Conservation (phyloP, 2,797 vertebrate genomes). For the Pygocentrus nattereri region DNA sequence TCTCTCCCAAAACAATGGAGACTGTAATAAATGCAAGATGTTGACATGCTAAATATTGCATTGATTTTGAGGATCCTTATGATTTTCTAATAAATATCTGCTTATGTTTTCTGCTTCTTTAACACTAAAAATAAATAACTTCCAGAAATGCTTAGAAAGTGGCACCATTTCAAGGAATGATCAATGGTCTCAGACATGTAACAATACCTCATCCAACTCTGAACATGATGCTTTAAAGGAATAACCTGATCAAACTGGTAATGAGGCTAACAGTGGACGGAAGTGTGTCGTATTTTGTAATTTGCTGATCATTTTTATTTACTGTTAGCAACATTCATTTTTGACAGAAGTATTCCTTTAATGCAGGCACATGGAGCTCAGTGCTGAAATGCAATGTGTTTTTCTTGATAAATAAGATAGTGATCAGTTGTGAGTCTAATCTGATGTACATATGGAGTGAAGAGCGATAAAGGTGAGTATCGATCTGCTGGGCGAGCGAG, state of each 20-base stretch:
- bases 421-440: slow-evolving; percentile 47
- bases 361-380: neutral
- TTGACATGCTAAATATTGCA: too few relatives aligned
- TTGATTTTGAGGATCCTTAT: too few relatives aligned
- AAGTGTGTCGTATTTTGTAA: neutral
- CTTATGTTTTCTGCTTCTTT: too few relatives aligned
- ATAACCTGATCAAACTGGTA: too few relatives aligned
- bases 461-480: slow-evolving; percentile 51
- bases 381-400: slow-evolving; percentile 43
- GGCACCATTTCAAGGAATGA: too few relatives aligned
- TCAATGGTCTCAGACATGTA: too few relatives aligned
- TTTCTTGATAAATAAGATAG: slow-evolving; percentile 50
- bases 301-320: neutral
- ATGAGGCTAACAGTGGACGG: neutral
- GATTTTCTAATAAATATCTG: too few relatives aligned
- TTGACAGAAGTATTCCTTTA: neutral
- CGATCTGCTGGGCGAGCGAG: slow-evolving; percentile 37
- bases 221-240: neutral
- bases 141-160: too few relatives aligned
- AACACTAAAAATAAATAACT: too few relatives aligned
- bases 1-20: too few relatives aligned
- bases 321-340: neutral
- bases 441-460: slow-evolving; percentile 53
- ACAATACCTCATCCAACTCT: neutral
- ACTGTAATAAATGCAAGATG: too few relatives aligned